A percentile compares a stretch with the other conserved stretches of the same genome.
These are phyloP conservation scores for Anarsia innoxiella DNA, from an alignment of 2,888 invertebrate genomes.

Conservation along the genomic window DNA sequence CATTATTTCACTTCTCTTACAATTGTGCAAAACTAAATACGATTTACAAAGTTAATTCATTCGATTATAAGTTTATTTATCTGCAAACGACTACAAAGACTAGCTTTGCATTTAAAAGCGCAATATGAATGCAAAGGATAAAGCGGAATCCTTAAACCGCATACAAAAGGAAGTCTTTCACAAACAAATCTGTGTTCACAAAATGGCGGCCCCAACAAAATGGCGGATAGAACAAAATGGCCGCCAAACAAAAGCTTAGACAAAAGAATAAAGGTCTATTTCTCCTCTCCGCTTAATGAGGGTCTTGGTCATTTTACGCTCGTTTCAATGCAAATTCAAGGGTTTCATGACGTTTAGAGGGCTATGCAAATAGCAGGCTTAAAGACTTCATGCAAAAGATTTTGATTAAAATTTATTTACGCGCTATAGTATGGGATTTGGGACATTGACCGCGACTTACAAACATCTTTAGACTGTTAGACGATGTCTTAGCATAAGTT, in stretches of 20 bases:
- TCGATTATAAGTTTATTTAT: too few species aligned
- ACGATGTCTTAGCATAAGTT: too few species aligned
- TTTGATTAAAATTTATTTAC: constrained; percentile 66
- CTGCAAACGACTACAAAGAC: too few species aligned
- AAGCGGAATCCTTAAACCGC: too few species aligned
- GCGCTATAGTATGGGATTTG: constrained; percentile 20
- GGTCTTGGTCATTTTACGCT: constrained; percentile 63
- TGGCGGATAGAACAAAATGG: constrained; percentile 44
- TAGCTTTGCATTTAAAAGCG: too few species aligned
- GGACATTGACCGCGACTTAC: too few species aligned
- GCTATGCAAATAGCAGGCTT: constrained; percentile 54
- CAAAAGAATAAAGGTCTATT: constrained; percentile 59
- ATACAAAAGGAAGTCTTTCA: constrained; percentile 38
- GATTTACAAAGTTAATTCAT: too few species aligned
- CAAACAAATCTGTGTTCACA: constrained; percentile 46
- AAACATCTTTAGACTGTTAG: too few species aligned
- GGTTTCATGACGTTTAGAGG: constrained; percentile 57
- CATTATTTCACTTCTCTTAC: too few species aligned
- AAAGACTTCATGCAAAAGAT: constrained; percentile 39
- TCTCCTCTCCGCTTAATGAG: constrained; percentile 53
- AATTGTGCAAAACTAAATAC: too few species aligned
- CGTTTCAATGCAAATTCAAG: constrained; percentile 70
- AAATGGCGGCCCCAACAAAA: constrained; percentile 57
- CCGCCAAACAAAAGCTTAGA: constrained; percentile 43
- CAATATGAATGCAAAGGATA: too few species aligned